Evolutionary conservation across 1,140 invertebrate genomes (phyloP).

Genomic region (Drosophila pseudoananassae): DNA sequence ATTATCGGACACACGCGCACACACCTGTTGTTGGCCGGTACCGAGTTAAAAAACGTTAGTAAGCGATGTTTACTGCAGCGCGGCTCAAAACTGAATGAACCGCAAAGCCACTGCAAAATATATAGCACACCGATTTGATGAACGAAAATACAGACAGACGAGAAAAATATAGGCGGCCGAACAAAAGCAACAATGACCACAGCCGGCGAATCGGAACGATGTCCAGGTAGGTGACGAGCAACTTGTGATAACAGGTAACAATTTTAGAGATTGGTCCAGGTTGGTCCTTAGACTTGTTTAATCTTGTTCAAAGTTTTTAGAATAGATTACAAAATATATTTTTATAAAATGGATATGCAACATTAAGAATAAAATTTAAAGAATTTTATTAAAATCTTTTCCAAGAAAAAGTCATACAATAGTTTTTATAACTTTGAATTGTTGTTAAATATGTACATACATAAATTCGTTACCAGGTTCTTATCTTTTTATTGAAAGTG

Average conservation of each 20-base stretch:
- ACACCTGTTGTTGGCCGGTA: not conserved
- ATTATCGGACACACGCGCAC: conserved; percentile 16
- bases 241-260: not conserved
- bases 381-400: too few relatives aligned
- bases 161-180: conserved; percentile 23
- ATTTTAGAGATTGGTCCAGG: not conserved
- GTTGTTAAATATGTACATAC: too few relatives aligned
- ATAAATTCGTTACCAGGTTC: not conserved
- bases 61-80: conserved; percentile 51
- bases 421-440: too few relatives aligned
- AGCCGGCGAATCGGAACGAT: conserved; percentile 27
- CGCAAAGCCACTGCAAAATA: conserved; percentile 36
- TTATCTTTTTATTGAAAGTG: conserved; percentile 5
- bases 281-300: too few relatives aligned
- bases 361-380: too few relatives aligned
- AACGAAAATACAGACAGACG: conserved; percentile 12
- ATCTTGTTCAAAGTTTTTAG: too few relatives aligned
- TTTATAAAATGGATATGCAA: too few relatives aligned
- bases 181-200: conserved; percentile 48
- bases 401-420: too few relatives aligned
- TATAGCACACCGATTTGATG: conserved; percentile 58
- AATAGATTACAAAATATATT: too few relatives aligned
- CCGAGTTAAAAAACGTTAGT: conserved; percentile 2
- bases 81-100: conserved; percentile 70
- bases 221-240: not conserved